Percentiles rank a stretch among this genome's conserved stretches.
Evolutionary conservation across 2,797 vertebrate species (phyloP).

Genomic region (Eremophila alpestris): DNA sequence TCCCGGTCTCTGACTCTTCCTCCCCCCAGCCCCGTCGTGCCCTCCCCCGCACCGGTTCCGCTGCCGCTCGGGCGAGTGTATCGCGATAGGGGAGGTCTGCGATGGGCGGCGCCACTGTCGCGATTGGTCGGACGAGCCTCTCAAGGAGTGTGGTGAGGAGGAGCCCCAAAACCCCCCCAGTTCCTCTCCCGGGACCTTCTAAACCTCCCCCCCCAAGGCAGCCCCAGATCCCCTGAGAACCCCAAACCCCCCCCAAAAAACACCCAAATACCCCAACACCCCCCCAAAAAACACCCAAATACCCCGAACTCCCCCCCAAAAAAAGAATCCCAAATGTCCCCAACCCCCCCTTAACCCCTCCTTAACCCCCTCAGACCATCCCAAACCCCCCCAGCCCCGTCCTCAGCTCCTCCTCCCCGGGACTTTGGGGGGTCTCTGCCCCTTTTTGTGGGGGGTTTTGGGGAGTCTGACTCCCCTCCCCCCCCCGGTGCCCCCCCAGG

Average conservation of each 20-base stretch:
- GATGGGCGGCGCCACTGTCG: not conserved
- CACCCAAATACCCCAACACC: no score
- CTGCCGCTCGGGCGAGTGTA: not conserved
- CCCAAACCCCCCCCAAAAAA: no score
- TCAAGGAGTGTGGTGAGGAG: not conserved
- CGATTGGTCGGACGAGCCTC: not conserved
- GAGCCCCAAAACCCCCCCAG: not conserved
- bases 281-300: not conserved
- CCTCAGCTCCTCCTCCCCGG: not conserved
- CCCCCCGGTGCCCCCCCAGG: not conserved
- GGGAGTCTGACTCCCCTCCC: not conserved
- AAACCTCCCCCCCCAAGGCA: no score
- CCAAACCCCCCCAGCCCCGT: not conserved
- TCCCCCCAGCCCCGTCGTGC: not conserved
- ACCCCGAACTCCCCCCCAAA: no score
- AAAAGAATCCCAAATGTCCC: not conserved
- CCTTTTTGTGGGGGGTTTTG: no score
- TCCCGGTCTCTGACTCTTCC: no score
- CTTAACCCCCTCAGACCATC: not conserved
- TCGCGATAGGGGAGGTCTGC: not conserved
- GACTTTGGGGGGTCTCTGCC: not conserved
- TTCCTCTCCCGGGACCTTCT: not conserved
- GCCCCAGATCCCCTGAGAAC: no score
- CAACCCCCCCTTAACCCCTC: not conserved
- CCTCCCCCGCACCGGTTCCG: not conserved